Base-by-base conservation (phyloP, 2,888 invertebrate species). In the Geophilus truncorum region DNA sequence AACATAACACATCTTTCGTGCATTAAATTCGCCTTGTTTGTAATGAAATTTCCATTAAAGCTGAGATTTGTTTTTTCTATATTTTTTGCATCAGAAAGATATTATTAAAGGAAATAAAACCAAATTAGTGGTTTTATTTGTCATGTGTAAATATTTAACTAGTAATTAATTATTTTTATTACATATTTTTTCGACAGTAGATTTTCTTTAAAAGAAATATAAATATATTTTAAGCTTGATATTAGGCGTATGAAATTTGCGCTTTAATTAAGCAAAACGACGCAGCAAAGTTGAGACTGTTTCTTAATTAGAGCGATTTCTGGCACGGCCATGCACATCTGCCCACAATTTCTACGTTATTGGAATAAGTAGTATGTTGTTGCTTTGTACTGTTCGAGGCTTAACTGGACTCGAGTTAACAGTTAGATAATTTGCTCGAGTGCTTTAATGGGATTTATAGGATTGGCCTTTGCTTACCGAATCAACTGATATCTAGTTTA, bases 391-490 rank as follows among this genome's bases (percentile, higher is more conserved):
- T 70, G 70, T 10, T 25, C 15, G 70, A n/a, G 70, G 70, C 70
- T 70, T 70, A 70, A 70, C 70, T 70, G 70, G 70, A 70, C 70
- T 70, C 70, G 70, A 70, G 70, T 70, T 70, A 70, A 70, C 70
- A 70, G 70, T 70, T 70, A 70, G 70, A 70, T 70, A 70, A 70
- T 70, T 70, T 70, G 70, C 70, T 70, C 70, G 70, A 70, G 25
- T 70, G 70, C 70, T 70, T 70, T 70, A 28, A 70, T 70, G 70
- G 70, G 70, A 70, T 70, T 70, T 28, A 70, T 70, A 70, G 70
- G 70, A 70, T 70, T 70, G 70, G 70, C 70, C 70, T 70, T 28
- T 70, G 70, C 70, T 10, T 70, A 70, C 25, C 12, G 70, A 70
- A 28, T 70, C 70, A 25, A 70, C 9, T 25, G 28, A n/a, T 70